Base-by-base conservation (phyloP, 2,797 vertebrate genomes). In the Etheostoma nigrum region DNA sequence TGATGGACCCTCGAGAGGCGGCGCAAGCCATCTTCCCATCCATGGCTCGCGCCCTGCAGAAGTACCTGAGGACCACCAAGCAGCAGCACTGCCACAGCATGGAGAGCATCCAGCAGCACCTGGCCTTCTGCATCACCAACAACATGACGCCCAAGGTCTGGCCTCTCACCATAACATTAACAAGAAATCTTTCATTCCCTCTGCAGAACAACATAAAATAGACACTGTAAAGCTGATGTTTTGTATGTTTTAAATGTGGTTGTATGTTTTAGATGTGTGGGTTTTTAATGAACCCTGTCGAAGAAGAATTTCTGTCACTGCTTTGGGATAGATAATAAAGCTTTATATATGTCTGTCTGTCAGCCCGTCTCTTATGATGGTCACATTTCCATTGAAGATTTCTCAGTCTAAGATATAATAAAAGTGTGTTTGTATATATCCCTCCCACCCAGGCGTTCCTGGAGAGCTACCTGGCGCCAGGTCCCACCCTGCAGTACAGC, bases 51-150 rank as follows among this genome's bases (percentile, higher is more conserved):
- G 97, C 98, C 89, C 96, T 99, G 94, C 98, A 99, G 95, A 99
- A 99, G 80, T 99, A 98, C 93, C 95, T 99, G 58, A 93, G 98
- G 1, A 98, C 97, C 84, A 99, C 98, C 55, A 97, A 96, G 86
- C 98, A 99, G 91, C 98, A 99, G 93, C 97, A 97, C 49, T 99
- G 96, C 92, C 98, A 99, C 94, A 98, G 96, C 89, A 99, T 99
- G 98, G 98, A 99, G 95, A 98, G 97, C 95, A 99, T 99, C 93
- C 96, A 99, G 75, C 96, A 97, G 71, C 98, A 99, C 93, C 94
- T 99, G 14, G 97, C 98, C 88, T 99, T 99, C 95, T 99, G 98
- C 94, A 97, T 99, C 94, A 98, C 97, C 1, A 96, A 99, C 6
- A 98, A 97, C 94, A 98, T 99, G 98, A 98, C 97, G 0, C 98